Evolutionary conservation across 2,113 vertebrate species (phyloP), one percentile per base, ranked within the genome.

Genomic region (Phylloscopus trochilus): DNA sequence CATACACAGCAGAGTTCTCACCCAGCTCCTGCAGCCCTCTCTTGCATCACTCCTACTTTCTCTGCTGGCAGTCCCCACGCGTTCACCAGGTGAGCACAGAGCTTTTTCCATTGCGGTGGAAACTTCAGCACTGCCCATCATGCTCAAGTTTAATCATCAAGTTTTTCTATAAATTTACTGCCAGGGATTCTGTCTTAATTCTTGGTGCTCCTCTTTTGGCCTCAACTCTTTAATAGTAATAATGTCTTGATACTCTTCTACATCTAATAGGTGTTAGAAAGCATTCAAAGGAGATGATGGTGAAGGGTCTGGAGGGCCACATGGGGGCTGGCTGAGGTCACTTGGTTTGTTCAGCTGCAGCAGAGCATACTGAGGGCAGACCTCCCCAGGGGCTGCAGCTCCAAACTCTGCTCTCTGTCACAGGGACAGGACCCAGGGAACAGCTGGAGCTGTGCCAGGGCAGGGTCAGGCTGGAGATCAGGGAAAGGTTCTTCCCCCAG

Each of bases 381-480:
- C 1, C 31, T 52, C 37, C 9, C 1, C 0, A 0, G 1, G 23
- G 62, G 31, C 26, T 86, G 44, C 72, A 76, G 44, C 51, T 74
- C 37, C 8, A 31, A 72, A 46, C 80, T 52, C 51, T 66, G 15
- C 30, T 27, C 53, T 23, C 44, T 68, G 83, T 1, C 21, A 51
- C 44, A 58, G 44, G 43, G 20, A 43, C 21, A 43, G 72, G 4
- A 43, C 13, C 39, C 21, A 31, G 37, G 52, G 52, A 58, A 9
- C 0, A 0, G 30, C 37, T 67, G 53, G 21, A 59, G 62, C 52
- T 76, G 60, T 0, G 8, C 43, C 59, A 66, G 44, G 44, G 37
- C 37, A 16, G 4, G 35, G 37, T 1, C 1, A 52, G 31, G 27
- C 0, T 51, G 44, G 26, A 15, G 2, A 33, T 9, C 4, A 73